Conservation (phyloP, 2,797 vertebrate genomes). For the Rhinogobio ventralis region DNA sequence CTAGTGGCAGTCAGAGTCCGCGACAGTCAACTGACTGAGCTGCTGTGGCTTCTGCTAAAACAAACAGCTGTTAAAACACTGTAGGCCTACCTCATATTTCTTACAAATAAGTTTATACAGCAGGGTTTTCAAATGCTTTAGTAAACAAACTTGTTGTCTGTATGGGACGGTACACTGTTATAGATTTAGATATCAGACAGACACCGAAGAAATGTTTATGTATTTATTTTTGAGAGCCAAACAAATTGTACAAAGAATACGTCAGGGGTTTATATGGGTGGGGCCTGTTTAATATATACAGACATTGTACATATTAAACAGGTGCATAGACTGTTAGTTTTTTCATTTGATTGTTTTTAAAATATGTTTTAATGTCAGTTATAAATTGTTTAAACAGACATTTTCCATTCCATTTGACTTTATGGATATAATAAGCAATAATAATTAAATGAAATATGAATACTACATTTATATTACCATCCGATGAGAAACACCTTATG, state of each 20-base stretch:
- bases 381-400: neutral
- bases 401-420: neutral
- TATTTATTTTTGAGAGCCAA: neutral
- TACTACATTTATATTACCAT: neutral
- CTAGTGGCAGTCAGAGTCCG: slow-evolving; percentile 70
- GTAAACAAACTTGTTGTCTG: neutral
- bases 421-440: neutral
- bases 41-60: neutral
- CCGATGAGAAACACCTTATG: neutral
- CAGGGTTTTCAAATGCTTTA: neutral
- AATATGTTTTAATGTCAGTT: neutral
- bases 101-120: neutral
- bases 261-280: too few species aligned
- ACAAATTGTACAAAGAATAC: neutral
- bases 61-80: neutral
- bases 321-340: neutral
- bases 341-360: neutral
- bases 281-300: neutral
- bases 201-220: neutral
- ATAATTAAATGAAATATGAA: neutral
- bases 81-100: neutral
- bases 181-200: slow-evolving; percentile 1
- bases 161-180: neutral
- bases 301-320: neutral
- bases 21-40: slow-evolving; percentile 7